A percentile compares a stretch with the other conserved stretches of the same genome.
Conservation (phyloP, 2,888 invertebrate genomes). For the Hypselothyrea guttata region DNA sequence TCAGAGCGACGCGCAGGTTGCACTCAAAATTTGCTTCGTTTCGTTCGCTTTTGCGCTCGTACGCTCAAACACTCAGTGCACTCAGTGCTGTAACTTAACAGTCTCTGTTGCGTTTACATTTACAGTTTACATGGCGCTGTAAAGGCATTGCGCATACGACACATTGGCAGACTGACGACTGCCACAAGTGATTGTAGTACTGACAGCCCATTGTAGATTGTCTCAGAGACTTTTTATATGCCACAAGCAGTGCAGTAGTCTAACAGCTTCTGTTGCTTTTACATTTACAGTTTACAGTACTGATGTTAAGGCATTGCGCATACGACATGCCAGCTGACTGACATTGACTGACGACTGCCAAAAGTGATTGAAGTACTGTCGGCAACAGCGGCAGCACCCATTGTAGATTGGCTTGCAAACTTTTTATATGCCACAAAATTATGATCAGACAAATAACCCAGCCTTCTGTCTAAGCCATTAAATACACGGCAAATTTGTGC, state of each 20-base stretch:
- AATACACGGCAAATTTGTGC: conserved; percentile 66
- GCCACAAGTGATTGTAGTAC: not conserved
- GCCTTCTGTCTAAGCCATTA: conserved; percentile 68
- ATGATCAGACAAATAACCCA: conserved; percentile 47
- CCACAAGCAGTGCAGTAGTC: conserved; percentile 18
- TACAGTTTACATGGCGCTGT: not conserved
- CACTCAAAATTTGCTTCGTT: conserved; percentile 47
- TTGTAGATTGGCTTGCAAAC: conserved; percentile 5
- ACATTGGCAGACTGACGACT: no score
- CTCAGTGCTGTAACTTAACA: conserved; percentile 7
- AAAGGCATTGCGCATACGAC: not conserved
- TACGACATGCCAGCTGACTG: not conserved
- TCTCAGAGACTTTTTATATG: conserved; percentile 31
- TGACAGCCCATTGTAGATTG: conserved; percentile 5
- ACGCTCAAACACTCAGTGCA: conserved; percentile 36
- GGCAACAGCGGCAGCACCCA: no score
- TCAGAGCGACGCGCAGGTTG: conserved; percentile 61
- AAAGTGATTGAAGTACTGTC: not conserved
- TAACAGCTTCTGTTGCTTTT: not conserved
- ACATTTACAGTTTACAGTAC: not conserved
- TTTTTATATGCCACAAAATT: conserved; percentile 34
- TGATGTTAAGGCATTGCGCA: not conserved
- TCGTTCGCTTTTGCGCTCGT: conserved; percentile 18
- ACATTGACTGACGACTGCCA: no score
- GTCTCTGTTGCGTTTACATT: not conserved